phyloP scores from a whole-genome alignment of 2,888 invertebrate genomes.

The Tiphia femorata region DNA sequence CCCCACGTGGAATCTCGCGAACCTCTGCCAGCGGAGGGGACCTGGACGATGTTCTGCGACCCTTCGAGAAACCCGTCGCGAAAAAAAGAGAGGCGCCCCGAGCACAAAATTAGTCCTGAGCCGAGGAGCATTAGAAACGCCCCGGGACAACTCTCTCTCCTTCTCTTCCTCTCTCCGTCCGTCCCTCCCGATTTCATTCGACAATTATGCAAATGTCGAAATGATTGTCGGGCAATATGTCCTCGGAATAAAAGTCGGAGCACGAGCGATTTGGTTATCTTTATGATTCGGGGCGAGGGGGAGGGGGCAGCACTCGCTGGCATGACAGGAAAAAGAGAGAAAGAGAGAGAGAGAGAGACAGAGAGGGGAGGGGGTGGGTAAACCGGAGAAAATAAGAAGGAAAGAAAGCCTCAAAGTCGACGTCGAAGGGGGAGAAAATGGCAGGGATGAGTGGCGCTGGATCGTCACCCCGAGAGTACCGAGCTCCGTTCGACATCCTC shows the following conservation, averaged over 20 bases:
- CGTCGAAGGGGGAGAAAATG: background rate
- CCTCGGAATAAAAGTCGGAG: slow-evolving; percentile 64
- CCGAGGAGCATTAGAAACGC: slow-evolving; percentile 39
- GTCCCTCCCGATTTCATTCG: slow-evolving; percentile 60
- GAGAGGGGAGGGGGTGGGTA: slow-evolving; percentile 28
- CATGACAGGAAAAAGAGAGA: slow-evolving; percentile 28
- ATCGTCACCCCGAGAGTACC: slow-evolving; percentile 7
- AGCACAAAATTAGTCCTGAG: slow-evolving; percentile 59
- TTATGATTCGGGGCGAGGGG: slow-evolving; percentile 57
- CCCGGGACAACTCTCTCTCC: slow-evolving; percentile 28
- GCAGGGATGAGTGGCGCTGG: slow-evolving; percentile 5
- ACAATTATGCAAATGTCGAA: slow-evolving; percentile 68
- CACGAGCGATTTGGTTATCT: slow-evolving; percentile 67
- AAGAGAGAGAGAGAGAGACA: slow-evolving; percentile 23
- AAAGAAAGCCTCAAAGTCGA: slow-evolving; percentile 27
- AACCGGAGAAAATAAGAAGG: too few relatives aligned
- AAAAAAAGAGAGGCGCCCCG: slow-evolving; percentile 26
- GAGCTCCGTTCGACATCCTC: slow-evolving; percentile 17
- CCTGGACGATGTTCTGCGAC: background rate
- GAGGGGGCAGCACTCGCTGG: slow-evolving; percentile 4
- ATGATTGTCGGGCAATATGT: slow-evolving; percentile 69
- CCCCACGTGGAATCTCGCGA: background rate
- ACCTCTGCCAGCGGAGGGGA: too few relatives aligned
- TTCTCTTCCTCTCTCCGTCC: slow-evolving; percentile 12
- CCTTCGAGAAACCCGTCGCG: slow-evolving; percentile 13